phyloP scores from a whole-genome alignment of 2,113 vertebrate genomes.

The Lophochroa leadbeateri region DNA sequence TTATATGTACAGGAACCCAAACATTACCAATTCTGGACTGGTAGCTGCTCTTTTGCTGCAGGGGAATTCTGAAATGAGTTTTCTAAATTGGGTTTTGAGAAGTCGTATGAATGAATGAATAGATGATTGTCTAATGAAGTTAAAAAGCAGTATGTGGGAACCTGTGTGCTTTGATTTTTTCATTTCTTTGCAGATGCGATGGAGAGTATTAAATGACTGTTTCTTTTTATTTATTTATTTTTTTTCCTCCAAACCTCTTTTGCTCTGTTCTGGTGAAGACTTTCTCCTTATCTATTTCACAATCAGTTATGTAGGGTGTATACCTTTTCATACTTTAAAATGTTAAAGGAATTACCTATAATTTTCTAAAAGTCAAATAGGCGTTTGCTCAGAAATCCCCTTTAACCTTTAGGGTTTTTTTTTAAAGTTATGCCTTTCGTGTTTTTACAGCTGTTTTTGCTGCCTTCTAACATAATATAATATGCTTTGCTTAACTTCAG shows the following conservation, averaged over 20 bases:
- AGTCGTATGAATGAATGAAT: background rate
- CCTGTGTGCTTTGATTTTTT: background rate
- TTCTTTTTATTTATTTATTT: background rate
- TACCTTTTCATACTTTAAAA: background rate
- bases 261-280: background rate
- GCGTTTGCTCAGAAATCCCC: background rate
- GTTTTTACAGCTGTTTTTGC: background rate
- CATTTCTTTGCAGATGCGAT: background rate
- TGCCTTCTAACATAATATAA: background rate
- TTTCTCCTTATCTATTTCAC: background rate
- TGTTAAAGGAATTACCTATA: background rate
- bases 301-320: background rate
- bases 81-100: background rate
- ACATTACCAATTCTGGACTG: background rate
- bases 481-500: background rate
- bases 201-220: background rate
- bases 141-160: background rate
- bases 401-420: background rate
- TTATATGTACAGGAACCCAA: rapidly evolving
- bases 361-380: background rate
- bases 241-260: background rate
- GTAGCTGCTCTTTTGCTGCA: background rate
- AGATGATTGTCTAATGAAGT: background rate
- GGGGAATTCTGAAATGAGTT: background rate
- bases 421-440: background rate